Conservation (phyloP, 2,113 vertebrate species). For the Ictalurus furcatus region DNA sequence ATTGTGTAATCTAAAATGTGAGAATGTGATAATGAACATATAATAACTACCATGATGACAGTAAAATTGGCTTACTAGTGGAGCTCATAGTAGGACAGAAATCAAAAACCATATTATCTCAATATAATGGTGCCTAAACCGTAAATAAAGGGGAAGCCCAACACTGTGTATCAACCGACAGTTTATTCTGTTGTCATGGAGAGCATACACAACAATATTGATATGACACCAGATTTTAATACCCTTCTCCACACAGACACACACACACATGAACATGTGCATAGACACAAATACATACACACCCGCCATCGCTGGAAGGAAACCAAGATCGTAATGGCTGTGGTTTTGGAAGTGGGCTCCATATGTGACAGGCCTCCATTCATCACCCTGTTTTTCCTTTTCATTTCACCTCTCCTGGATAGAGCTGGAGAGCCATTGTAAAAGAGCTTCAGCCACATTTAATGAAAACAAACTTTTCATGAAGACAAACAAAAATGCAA, state of each 20-base stretch:
- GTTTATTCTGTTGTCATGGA: constrained; percentile 78
- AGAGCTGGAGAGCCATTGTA: constrained; percentile 34
- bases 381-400: constrained; percentile 59
- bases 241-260: constrained; percentile 32
- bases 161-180: constrained; percentile 63
- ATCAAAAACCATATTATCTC: constrained; percentile 61
- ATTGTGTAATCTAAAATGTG: not conserved
- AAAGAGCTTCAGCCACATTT: constrained; percentile 43
- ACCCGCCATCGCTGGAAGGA: constrained; percentile 42
- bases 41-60: not conserved
- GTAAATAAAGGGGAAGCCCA: constrained; percentile 64
- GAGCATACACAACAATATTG: constrained; percentile 65
- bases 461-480: constrained; percentile 46
- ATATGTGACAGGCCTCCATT: constrained; percentile 52
- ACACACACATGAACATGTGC: constrained; percentile 35
- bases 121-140: constrained; percentile 72
- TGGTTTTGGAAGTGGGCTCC: constrained; percentile 56
- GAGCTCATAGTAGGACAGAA: constrained; percentile 6
- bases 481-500: constrained; percentile 43
- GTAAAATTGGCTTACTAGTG: constrained; percentile 17
- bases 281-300: constrained; percentile 44
- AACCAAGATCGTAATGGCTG: constrained; percentile 54
- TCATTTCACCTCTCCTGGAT: constrained; percentile 52
- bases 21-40: not conserved
- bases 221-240: constrained; percentile 47